A percentile compares a stretch with the other conserved stretches of the same genome.
Evolutionary conservation across 2,113 vertebrate species (phyloP).

Genomic region (Ophiodon elongatus): DNA sequence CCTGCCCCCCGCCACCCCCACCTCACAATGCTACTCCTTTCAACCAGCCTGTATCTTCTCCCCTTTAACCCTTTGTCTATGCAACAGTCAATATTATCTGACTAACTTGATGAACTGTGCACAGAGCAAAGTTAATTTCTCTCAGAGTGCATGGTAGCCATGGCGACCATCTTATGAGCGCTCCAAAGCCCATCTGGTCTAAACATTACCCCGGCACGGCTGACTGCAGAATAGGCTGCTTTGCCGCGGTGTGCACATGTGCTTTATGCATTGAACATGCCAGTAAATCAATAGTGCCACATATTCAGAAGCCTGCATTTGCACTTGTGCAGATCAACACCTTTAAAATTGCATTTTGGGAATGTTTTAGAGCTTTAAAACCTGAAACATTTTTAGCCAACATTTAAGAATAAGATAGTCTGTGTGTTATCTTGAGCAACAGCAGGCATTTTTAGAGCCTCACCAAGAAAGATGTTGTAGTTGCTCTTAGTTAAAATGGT

Average conservation of each 20-base stretch:
- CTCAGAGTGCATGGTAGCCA: conserved; percentile 85
- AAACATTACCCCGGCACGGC: conserved; percentile 87
- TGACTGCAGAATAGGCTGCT: conserved; percentile 59
- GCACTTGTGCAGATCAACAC: conserved; percentile 7
- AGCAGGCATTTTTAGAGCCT: neutral
- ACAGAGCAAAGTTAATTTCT: conserved; percentile 85
- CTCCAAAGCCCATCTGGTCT: conserved; percentile 89
- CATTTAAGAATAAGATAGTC: neutral
- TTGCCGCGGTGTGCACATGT: conserved; percentile 78
- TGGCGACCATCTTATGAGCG: conserved; percentile 88
- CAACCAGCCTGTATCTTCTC: conserved; percentile 30
- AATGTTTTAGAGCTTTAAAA: neutral
- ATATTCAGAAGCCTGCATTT: conserved; percentile 56
- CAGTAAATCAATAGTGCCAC: conserved; percentile 74
- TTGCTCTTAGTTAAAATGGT: neutral
- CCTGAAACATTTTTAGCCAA: neutral
- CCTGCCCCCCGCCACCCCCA: conserved; percentile 10
- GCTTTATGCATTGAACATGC: conserved; percentile 83
- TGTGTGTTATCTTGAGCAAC: conserved; percentile 10
- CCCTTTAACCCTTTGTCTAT: conserved; percentile 59
- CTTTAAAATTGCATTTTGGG: conserved; percentile 18
- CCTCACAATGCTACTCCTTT: conserved; percentile 37
- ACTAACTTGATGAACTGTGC: conserved; percentile 82
- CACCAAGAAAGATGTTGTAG: neutral
- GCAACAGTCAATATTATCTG: conserved; percentile 83